phyloP scores from a whole-genome alignment of 1,140 invertebrate species.

The Lethocerus indicus region DNA sequence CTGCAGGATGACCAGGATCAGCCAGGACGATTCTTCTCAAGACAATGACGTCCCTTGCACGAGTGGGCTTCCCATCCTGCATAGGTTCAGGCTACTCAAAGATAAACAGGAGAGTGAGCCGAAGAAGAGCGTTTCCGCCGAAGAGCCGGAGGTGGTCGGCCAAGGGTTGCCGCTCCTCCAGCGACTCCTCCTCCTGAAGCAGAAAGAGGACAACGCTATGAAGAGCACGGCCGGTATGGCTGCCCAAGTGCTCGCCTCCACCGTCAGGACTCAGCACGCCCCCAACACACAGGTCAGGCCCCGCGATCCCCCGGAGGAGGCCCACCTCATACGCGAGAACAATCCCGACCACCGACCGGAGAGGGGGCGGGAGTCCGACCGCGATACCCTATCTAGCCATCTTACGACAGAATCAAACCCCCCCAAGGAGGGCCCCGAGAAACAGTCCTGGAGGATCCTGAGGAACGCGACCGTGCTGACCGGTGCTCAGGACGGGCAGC shows the following conservation, averaged over 20 bases:
- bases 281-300: neutral
- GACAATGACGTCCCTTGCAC: constrained; percentile 30
- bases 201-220: constrained; percentile 46
- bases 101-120: constrained; percentile 60
- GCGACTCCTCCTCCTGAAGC: constrained; percentile 56
- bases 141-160: constrained; percentile 39
- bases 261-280: constrained; percentile 15
- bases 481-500: too few relatives aligned
- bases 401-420: too few relatives aligned
- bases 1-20: constrained; percentile 47
- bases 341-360: too few relatives aligned
- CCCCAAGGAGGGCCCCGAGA: too few relatives aligned
- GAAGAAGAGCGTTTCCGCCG: constrained; percentile 25
- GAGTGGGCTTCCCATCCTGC: constrained; percentile 59
- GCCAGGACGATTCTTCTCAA: constrained; percentile 40
- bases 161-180: constrained; percentile 61
- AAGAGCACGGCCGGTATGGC: constrained; percentile 17
- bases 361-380: too few relatives aligned
- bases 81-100: constrained; percentile 52
- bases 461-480: too few relatives aligned
- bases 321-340: too few relatives aligned
- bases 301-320: too few relatives aligned
- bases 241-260: constrained; percentile 13
- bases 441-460: too few relatives aligned
- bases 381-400: too few relatives aligned